Conservation (phyloP, 1,140 invertebrate genomes). For the Anthonomus grandis region DNA sequence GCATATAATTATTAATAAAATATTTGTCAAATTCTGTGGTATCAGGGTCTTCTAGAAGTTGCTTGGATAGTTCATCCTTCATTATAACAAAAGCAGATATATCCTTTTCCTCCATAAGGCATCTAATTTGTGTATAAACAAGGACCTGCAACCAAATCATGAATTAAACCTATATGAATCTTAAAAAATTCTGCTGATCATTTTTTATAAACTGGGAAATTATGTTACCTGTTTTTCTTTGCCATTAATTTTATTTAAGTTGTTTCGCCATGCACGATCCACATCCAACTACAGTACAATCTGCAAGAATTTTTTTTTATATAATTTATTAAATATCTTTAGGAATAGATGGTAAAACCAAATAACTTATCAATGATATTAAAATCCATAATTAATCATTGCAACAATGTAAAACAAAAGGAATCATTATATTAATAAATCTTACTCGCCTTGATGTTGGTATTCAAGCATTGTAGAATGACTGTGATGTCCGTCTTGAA, state of each 20-base stretch:
- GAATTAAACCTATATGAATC: neutral
- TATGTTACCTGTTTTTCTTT: constrained; percentile 14
- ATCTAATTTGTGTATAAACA: constrained; percentile 15
- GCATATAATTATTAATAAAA: neutral
- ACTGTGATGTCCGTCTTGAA: constrained; percentile 13
- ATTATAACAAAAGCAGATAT: constrained; percentile 10
- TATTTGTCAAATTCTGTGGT: neutral
- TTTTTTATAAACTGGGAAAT: no score
- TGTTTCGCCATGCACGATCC: constrained; percentile 7
- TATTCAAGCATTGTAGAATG: constrained; percentile 19
- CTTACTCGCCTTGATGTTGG: constrained; percentile 1
- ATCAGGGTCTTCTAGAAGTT: neutral
- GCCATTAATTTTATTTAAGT: constrained; percentile 11
- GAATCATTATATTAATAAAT: no score
- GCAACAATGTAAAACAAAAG: no score
- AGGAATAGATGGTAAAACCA: no score
- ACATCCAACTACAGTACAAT: constrained; percentile 9
- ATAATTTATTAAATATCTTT: no score
- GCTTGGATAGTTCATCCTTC: constrained; percentile 5
- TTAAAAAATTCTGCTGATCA: no score
- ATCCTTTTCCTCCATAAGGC: constrained; percentile 18
- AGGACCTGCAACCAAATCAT: constrained; percentile 1
- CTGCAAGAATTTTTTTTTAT: no score
- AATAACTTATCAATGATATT: no score
- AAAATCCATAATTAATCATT: no score